These are phyloP conservation scores for Diadromus collaris DNA, from an alignment of 2,888 invertebrate species.

Conservation along the genomic window DNA sequence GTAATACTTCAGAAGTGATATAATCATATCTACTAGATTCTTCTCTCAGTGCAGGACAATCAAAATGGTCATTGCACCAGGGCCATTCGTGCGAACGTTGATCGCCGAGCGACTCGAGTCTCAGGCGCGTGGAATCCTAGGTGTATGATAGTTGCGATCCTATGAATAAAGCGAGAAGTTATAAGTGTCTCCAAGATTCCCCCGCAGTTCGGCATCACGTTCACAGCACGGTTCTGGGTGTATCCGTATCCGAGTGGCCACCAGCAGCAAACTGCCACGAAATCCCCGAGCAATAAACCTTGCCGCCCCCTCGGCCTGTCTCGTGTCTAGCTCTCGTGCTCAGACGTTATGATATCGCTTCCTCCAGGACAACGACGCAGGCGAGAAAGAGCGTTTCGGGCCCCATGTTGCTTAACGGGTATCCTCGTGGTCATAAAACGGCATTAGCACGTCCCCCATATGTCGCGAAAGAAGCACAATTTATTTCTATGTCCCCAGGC, in stretches of 20 bases:
- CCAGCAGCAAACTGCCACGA: conserved; percentile 54
- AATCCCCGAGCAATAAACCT: conserved; percentile 49
- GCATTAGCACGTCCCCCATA: conserved; percentile 77
- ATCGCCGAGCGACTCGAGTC: not conserved
- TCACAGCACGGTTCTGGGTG: conserved; percentile 27
- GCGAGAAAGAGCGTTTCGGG: conserved; percentile 48
- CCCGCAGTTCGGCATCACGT: conserved; percentile 33
- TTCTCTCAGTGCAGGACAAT: too few relatives aligned
- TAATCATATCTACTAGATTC: too few relatives aligned
- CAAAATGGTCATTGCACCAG: not conserved
- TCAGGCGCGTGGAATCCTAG: too few relatives aligned
- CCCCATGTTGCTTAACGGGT: conserved; percentile 76
- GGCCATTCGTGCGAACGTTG: not conserved
- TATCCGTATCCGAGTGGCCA: conserved; percentile 53
- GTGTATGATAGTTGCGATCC: conserved; percentile 30
- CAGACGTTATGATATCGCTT: conserved; percentile 25
- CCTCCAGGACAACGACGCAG: conserved; percentile 39
- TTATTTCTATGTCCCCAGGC: conserved; percentile 63
- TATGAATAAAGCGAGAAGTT: conserved; percentile 70
- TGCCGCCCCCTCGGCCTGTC: conserved; percentile 29
- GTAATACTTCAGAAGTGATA: too few relatives aligned
- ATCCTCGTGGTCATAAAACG: conserved; percentile 76
- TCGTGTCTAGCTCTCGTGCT: conserved; percentile 22
- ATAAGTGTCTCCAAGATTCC: conserved; percentile 13
- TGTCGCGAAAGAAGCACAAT: conserved; percentile 68